phyloP scores from a whole-genome alignment of 2,113 vertebrate genomes.

The Patagioenas fasciata region DNA sequence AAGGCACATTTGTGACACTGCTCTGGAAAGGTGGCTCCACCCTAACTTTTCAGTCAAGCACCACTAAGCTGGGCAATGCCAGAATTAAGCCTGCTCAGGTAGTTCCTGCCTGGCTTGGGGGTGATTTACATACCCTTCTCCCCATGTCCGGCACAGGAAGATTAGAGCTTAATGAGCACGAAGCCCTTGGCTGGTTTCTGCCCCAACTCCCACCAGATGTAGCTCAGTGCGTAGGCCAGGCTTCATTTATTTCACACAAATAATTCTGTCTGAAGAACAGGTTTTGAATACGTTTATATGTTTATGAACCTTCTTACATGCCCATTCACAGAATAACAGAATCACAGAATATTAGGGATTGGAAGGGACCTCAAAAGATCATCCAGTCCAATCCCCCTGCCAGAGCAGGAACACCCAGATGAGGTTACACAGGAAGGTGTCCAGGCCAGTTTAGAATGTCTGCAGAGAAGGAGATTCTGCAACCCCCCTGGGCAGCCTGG shows the following conservation, averaged over 20 bases:
- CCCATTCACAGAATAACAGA: background rate
- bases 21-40: background rate
- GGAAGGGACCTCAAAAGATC: too few species aligned
- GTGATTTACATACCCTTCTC: background rate
- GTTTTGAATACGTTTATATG: background rate
- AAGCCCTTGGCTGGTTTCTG: background rate
- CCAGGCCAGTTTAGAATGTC: too few species aligned
- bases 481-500: too few species aligned
- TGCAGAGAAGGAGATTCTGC: too few species aligned
- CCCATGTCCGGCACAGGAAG: too few species aligned
- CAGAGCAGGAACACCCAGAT: too few species aligned
- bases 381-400: too few species aligned
- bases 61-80: background rate
- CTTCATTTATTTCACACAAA: background rate
- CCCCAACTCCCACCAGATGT: rapidly evolving
- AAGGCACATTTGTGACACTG: background rate
- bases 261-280: background rate
- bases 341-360: too few species aligned
- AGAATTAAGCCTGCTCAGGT: background rate
- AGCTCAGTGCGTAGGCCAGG: background rate
- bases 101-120: background rate
- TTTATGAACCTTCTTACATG: background rate
- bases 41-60: background rate
- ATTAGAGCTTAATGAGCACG: background rate
- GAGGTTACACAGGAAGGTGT: too few species aligned